Evolutionary conservation across 1,140 invertebrate species (phyloP).

Genomic region (Microvelia longipes): DNA sequence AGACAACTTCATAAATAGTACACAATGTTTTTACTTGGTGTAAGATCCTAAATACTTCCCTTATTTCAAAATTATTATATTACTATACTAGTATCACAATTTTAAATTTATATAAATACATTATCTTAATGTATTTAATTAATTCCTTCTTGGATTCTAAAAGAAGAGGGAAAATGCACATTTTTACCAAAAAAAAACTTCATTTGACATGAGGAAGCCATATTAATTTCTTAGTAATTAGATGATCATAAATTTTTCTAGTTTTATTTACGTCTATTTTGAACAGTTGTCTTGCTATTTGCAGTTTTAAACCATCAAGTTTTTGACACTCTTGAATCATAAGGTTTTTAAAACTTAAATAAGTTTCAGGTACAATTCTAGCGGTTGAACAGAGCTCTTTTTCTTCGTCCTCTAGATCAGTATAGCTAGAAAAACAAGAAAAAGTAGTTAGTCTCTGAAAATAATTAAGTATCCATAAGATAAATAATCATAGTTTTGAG

Average conservation of each 20-base stretch:
- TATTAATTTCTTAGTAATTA: slow-evolving; percentile 38
- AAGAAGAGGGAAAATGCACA: background rate
- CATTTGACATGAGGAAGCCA: slow-evolving; percentile 13
- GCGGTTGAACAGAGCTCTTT: slow-evolving; percentile 55
- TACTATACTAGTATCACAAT: too few relatives aligned
- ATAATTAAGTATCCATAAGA: too few relatives aligned
- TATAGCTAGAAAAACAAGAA: slow-evolving; percentile 28
- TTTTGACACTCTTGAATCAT: slow-evolving; percentile 60
- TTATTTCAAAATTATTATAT: too few relatives aligned
- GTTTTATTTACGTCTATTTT: slow-evolving; percentile 93
- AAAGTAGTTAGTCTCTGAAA: too few relatives aligned
- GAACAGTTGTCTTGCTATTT: slow-evolving; percentile 61
- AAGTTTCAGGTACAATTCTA: slow-evolving; percentile 57
- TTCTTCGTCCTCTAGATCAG: slow-evolving; percentile 54
- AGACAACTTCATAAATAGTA: too few relatives aligned
- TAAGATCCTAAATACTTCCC: too few relatives aligned
- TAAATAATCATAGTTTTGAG: too few relatives aligned
- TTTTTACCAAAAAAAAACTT: background rate
- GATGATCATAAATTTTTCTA: slow-evolving; percentile 71
- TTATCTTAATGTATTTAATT: too few relatives aligned
- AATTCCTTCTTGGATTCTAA: too few relatives aligned
- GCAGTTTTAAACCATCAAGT: slow-evolving; percentile 47
- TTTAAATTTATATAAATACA: too few relatives aligned
- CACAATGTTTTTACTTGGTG: too few relatives aligned
- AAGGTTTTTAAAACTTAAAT: slow-evolving; percentile 56